phyloP scores from a whole-genome alignment of 2,888 invertebrate species.

The Drymonia ruficornis region DNA sequence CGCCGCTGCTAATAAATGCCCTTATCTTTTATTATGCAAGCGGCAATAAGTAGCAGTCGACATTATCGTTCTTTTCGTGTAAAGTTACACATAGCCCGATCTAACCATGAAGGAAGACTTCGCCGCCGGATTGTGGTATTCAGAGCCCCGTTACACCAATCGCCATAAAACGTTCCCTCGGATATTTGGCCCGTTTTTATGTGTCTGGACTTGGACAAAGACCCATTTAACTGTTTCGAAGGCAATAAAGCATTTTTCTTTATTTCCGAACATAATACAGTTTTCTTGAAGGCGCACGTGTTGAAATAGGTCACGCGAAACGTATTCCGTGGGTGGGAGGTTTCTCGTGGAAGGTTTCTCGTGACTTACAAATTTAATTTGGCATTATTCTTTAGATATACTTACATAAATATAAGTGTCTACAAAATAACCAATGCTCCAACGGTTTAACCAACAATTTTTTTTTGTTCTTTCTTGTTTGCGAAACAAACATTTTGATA shows the following conservation, averaged over 20 bases:
- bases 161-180: constrained; percentile 58
- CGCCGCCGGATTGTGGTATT: constrained; percentile 3
- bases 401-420: too few relatives aligned
- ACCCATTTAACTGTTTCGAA: constrained; percentile 64
- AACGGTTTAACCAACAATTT: too few relatives aligned
- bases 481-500: too few relatives aligned
- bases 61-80: constrained; percentile 12
- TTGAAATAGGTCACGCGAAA: constrained; percentile 57
- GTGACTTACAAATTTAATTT: not conserved
- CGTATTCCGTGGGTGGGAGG: constrained; percentile 29
- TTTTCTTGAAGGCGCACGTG: constrained; percentile 57
- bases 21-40: constrained; percentile 20
- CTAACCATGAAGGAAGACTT: constrained; percentile 10
- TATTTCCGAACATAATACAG: constrained; percentile 51
- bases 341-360: constrained; percentile 1
- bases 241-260: constrained; percentile 65
- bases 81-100: constrained; percentile 9
- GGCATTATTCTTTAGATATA: not conserved
- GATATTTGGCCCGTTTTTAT: constrained; percentile 69
- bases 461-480: too few relatives aligned
- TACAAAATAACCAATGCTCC: too few relatives aligned
- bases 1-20: constrained; percentile 12
- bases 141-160: constrained; percentile 57
- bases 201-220: constrained; percentile 75
- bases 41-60: constrained; percentile 14